Conservation (phyloP, 2,888 invertebrate species). For the Xylota sylvarum region DNA sequence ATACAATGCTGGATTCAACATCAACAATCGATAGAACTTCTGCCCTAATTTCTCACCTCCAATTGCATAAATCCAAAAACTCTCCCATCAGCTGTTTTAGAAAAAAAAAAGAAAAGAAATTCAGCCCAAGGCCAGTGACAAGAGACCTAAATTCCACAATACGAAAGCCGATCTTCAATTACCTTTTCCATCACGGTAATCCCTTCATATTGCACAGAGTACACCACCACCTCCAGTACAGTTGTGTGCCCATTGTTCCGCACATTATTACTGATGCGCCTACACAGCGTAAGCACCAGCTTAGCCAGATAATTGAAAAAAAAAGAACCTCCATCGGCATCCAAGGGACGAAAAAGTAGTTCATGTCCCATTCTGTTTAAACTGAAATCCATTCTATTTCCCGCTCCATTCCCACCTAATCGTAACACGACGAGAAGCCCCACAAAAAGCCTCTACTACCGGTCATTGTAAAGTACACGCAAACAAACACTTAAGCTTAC, state of each 20-base stretch:
- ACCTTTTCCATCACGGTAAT: slow-evolving; percentile 23
- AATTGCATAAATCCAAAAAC: neutral
- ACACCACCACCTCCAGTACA: neutral
- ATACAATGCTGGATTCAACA: no score
- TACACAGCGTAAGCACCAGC: slow-evolving; percentile 44
- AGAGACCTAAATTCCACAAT: slow-evolving; percentile 17
- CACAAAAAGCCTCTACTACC: slow-evolving; percentile 37
- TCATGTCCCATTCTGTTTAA: slow-evolving; percentile 29
- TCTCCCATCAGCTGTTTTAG: neutral
- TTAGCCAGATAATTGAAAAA: slow-evolving; percentile 61
- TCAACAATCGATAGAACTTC: no score
- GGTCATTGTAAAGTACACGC: slow-evolving; percentile 8
- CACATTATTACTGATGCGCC: slow-evolving; percentile 22
- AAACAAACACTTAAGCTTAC: neutral
- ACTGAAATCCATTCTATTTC: slow-evolving; percentile 26
- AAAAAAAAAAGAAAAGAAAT: slow-evolving; percentile 13
- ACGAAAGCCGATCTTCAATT: slow-evolving; percentile 36
- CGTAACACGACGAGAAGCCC: slow-evolving; percentile 52
- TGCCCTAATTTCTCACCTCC: neutral
- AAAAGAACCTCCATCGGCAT: slow-evolving; percentile 57
- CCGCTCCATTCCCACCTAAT: slow-evolving; percentile 19
- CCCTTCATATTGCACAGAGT: slow-evolving; percentile 20
- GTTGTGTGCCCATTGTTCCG: slow-evolving; percentile 29
- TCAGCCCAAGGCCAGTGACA: slow-evolving; percentile 42
- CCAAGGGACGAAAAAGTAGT: slow-evolving; percentile 48